Evolutionary conservation across 1,140 invertebrate genomes (phyloP).

Genomic region (Acromyrmex echinatior): DNA sequence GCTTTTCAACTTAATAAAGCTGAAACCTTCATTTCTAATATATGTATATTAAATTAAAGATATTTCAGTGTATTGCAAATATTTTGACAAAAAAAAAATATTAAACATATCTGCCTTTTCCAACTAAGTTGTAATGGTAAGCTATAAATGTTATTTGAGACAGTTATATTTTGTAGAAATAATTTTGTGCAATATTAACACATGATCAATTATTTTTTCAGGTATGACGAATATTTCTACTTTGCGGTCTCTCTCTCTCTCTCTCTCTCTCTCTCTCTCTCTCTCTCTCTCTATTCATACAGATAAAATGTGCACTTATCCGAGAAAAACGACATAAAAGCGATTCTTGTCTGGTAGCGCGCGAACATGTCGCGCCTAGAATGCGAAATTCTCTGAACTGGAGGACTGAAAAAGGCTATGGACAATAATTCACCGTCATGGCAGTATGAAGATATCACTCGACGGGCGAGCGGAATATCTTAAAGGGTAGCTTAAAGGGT

Average conservation of each 20-base stretch:
- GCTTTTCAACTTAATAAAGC: background rate
- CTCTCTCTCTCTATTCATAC: background rate
- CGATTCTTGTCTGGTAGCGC: conserved; percentile 29
- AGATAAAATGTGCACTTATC: conserved; percentile 10
- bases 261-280: too few relatives aligned
- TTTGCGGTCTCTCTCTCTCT: background rate
- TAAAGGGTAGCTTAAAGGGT: conserved; percentile 54
- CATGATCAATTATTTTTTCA: background rate
- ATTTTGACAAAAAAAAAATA: background rate
- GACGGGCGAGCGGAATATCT: conserved; percentile 78
- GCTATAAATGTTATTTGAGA: background rate
- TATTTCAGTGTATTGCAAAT: background rate
- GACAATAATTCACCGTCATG: conserved; percentile 73
- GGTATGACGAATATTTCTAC: background rate
- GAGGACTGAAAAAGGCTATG: conserved; percentile 71
- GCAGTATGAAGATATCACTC: conserved; percentile 83
- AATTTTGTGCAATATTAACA: background rate
- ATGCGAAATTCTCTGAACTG: conserved; percentile 43
- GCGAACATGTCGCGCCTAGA: conserved; percentile 51
- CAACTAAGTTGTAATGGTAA: background rate
- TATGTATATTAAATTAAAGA: background rate
- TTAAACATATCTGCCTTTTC: background rate
- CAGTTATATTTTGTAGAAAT: conserved; percentile 12
- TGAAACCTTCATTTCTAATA: background rate
- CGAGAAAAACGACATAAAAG: conserved; percentile 24